Evolutionary conservation across 2,888 invertebrate genomes (phyloP).

Genomic region (Xiphydria camelus): DNA sequence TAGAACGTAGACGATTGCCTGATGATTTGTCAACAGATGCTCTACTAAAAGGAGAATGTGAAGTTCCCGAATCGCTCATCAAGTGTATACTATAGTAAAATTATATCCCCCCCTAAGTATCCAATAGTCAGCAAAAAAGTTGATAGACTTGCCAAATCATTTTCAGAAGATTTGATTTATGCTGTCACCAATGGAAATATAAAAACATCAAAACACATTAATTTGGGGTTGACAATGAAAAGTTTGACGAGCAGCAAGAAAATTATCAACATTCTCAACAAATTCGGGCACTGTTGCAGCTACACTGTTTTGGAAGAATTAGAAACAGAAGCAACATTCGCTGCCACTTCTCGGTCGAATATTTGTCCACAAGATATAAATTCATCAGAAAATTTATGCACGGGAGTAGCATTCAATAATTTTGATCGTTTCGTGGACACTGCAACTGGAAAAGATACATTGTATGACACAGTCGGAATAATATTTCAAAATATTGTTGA

Average conservation of each 20-base stretch:
- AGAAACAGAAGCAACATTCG: too few relatives aligned
- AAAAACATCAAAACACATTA: constrained; percentile 30
- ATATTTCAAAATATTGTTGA: too few relatives aligned
- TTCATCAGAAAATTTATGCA: constrained; percentile 9
- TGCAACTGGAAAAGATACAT: too few relatives aligned
- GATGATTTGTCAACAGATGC: constrained; percentile 16
- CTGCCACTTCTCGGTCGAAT: too few relatives aligned
- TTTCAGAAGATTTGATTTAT: constrained; percentile 25
- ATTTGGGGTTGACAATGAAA: constrained; percentile 28
- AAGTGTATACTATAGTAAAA: constrained; percentile 16
- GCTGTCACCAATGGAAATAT: constrained; percentile 26
- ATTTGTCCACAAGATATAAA: constrained; percentile 20
- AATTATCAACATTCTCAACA: constrained; percentile 28
- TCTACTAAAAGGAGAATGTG: too few relatives aligned
- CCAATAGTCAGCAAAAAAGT: constrained; percentile 8
- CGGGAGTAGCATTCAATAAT: constrained; percentile 20
- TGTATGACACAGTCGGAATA: too few relatives aligned
- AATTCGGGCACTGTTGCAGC: constrained; percentile 27
- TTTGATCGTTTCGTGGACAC: too few relatives aligned
- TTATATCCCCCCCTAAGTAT: constrained; percentile 9
- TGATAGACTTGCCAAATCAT: constrained; percentile 7
- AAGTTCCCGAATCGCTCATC: too few relatives aligned
- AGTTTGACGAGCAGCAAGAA: constrained; percentile 30
- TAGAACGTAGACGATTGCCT: constrained; percentile 12
- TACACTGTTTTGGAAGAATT: too few relatives aligned